Evolutionary conservation across 2,797 vertebrate genomes (phyloP), one percentile per base, ranked within the genome.

Genomic region (Phrynocephalus guinanensis): DNA sequence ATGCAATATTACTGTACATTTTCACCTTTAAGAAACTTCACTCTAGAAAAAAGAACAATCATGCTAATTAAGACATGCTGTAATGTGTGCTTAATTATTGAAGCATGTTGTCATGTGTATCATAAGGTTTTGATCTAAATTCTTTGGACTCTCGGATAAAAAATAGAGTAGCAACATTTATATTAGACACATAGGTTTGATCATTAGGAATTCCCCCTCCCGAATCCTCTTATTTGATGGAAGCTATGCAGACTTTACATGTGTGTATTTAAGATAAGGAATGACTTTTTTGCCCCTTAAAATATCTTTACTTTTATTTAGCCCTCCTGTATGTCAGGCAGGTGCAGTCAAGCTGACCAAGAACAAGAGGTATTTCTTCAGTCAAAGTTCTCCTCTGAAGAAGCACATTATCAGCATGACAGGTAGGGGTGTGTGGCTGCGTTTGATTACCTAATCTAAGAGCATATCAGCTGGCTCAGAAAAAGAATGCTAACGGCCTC

Each of bases 391-490:
- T 93, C 90, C 90, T 93, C 92, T 93, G 92, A 93, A 95, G 92
- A 93, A 95, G 89, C 90, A 93, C 89, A 91, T 94, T 95, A 89
- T 71, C 0, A 0, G 24, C 83, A 83, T 84, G 91, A 90, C 81
- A 48, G 60, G 60, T 16, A 15, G 16, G 52, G 9, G 52, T 1
- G 16, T 1, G 9, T 84, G 70, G 70, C 71, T 84, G 13, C 91
- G 83, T 90, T 90, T 95, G 93, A 93, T 91, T 95, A 92, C 89
- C 92, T 94, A 92, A 93, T 93, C 91, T 94, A 81, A 80, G 84
- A 93, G 83, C 86, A 94, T 82, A 95, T 93, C 93, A 91, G 86
- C 85, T 28, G 72, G 89, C 91, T 92, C 86, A 91, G 87, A 85
- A 93, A 5, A 93, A 90, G 89, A 93, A 90, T 71, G 84, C 88